Evolutionary conservation across 1,140 invertebrate genomes (phyloP), one percentile per base, ranked within the genome.

Genomic region (Calephelis virginiensis): DNA sequence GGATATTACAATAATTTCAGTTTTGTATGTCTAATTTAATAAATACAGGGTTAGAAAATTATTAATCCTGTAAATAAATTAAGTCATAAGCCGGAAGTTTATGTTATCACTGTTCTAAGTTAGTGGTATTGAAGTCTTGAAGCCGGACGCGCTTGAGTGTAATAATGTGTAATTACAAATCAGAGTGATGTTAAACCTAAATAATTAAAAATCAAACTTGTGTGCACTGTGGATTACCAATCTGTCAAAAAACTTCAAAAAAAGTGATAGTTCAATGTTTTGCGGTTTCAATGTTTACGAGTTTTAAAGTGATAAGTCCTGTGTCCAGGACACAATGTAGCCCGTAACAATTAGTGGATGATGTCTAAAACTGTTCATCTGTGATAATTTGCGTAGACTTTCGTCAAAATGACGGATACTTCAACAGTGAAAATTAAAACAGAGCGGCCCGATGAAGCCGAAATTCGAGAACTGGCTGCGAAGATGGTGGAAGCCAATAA

Each of bases 401-500:
- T 47, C 59, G 66, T 61, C 72, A 82, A 78, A 69, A 90, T 89
- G 89, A 83, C 83, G 61, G 83, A 89, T 61, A 69, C 72, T 67
- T 82, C 82, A 8, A 61, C 73, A 63, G 88, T 91, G 37, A 89
- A 89, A 75, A 94, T 97, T n/a, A 97, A 97, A 89, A 93, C 95
- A 79, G 96, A 97, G 92, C 93, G 94, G 79, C 94, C 94, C 71
- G 96, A 97, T 93, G 96, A 97, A 85, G 95, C 95, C 64, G 96
- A 97, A 90, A 97, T 97, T 83, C 92, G 94, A 76, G 96, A 96
- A 86, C 76, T 97, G 91, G 96, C 96, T 68, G 95, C 95, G 74
- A 96, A 97, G 90, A 95, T 97, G 94, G 94, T 95, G 86, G 96
- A 97, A 90, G 95, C 95, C 66, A 96, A 97, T 85, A 96, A 95